Percentiles rank a stretch among this genome's conserved stretches.
Conservation (phyloP, 2,113 vertebrate species). For the Agapornis roseicollis region DNA sequence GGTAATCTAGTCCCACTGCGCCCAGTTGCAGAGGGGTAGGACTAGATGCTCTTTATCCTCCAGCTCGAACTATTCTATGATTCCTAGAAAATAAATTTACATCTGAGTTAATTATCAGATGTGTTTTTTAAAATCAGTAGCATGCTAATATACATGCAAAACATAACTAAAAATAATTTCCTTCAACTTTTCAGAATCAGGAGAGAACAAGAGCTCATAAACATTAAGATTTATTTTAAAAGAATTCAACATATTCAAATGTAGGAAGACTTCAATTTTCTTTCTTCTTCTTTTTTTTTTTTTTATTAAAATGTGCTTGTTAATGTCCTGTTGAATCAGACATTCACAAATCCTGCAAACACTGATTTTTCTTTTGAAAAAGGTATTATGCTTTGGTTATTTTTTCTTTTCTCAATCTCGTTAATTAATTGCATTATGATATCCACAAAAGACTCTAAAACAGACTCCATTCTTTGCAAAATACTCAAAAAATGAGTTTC, state of each 20-base stretch:
- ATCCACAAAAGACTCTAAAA: neutral
- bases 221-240: neutral
- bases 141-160: neutral
- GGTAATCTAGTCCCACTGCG: neutral
- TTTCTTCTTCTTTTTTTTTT: neutral
- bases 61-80: neutral
- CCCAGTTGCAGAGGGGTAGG: neutral
- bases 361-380: neutral
- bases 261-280: neutral
- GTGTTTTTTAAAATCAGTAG: neutral
- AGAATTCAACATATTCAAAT: neutral
- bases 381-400: neutral
- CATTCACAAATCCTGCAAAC: neutral
- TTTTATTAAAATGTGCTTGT: neutral
- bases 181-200: neutral
- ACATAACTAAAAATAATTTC: neutral
- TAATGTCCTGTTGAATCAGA: neutral
- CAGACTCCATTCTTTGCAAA: constrained; percentile 4
- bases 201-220: neutral
- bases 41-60: neutral
- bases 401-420: neutral
- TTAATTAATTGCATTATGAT: neutral
- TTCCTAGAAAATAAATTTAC: neutral
- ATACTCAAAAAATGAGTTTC: neutral
- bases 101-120: neutral